phyloP scores from a whole-genome alignment of 2,797 vertebrate genomes.

The Sternotherus odoratus region DNA sequence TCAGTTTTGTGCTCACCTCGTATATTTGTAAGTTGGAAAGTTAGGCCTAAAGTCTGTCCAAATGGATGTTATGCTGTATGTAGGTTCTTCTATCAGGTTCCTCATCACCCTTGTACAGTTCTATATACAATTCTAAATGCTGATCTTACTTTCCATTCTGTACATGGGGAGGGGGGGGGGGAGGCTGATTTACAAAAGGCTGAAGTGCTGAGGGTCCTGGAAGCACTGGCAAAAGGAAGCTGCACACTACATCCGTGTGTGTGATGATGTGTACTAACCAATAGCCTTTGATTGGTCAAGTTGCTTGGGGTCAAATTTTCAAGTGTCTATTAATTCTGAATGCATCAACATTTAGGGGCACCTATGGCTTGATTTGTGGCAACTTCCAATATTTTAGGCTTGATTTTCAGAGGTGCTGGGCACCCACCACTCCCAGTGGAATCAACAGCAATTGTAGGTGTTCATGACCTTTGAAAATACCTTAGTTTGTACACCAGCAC shows the following conservation, averaged over 20 bases:
- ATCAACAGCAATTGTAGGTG: not conserved
- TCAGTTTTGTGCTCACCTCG: not conserved
- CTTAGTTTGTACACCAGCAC: not conserved
- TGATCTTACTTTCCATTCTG: not conserved
- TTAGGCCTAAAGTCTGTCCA: not conserved
- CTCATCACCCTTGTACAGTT: not conserved
- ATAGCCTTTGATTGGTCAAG: fast-evolving
- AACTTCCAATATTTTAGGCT: not conserved
- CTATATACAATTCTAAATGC: not conserved
- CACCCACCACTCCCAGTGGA: not conserved
- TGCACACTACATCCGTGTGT: not conserved
- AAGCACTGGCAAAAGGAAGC: not conserved
- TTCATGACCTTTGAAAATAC: not conserved
- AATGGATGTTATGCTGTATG: not conserved
- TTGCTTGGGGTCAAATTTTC: not conserved
- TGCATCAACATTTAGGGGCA: not conserved
- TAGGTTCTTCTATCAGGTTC: not conserved
- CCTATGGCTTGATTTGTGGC: not conserved
- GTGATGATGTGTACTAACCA: not conserved
- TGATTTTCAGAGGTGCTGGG: not conserved
- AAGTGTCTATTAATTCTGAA: not conserved
- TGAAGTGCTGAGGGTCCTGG: not conserved
- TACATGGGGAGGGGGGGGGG: not conserved
- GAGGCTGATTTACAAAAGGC: not conserved
- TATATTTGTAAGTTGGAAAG: not conserved